A percentile compares a stretch with the other conserved stretches of the same genome.
phyloP scores from a whole-genome alignment of 2,113 vertebrate genomes.

The Mobula birostris region DNA sequence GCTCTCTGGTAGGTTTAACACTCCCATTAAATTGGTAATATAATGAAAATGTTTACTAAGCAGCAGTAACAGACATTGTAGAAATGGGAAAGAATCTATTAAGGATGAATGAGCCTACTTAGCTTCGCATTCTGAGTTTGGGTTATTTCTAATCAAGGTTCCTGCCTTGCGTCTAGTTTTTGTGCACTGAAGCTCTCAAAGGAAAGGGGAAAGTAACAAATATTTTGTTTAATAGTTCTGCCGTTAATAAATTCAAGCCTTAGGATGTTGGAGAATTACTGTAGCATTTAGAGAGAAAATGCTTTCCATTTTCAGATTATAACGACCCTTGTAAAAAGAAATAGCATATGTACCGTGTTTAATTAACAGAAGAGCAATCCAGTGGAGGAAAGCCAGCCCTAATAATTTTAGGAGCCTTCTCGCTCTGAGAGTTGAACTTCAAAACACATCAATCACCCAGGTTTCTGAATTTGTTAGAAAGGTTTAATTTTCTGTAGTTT shows the following conservation, averaged over 20 bases:
- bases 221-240: not conserved
- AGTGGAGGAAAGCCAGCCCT: conserved; percentile 56
- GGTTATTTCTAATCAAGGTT: conserved; percentile 23
- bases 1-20: conserved; percentile 1
- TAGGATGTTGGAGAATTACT: conserved; percentile 35
- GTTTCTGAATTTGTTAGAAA: conserved; percentile 52
- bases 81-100: conserved; percentile 33
- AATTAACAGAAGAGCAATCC: conserved; percentile 58
- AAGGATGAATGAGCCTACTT: conserved; percentile 34
- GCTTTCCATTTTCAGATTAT: conserved; percentile 31
- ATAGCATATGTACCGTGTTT: conserved; percentile 57
- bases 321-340: not conserved
- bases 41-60: conserved; percentile 36
- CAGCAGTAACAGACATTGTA: conserved; percentile 32
- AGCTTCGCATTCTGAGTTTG: conserved; percentile 5
- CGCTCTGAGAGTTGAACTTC: conserved; percentile 53
- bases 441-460: conserved; percentile 57
- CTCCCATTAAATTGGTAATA: conserved; percentile 25
- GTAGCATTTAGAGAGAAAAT: conserved; percentile 29
- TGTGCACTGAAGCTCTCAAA: conserved; percentile 22
- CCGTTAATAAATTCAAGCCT: conserved; percentile 30
- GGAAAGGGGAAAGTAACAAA: not conserved
- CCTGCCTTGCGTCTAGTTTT: not conserved
- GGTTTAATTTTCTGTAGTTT: conserved; percentile 62
- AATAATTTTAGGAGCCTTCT: conserved; percentile 59